Percentiles rank a stretch among this genome's conserved stretches.
Conservation (phyloP, 1,140 invertebrate genomes). For the Oncopodura yosiiana region DNA sequence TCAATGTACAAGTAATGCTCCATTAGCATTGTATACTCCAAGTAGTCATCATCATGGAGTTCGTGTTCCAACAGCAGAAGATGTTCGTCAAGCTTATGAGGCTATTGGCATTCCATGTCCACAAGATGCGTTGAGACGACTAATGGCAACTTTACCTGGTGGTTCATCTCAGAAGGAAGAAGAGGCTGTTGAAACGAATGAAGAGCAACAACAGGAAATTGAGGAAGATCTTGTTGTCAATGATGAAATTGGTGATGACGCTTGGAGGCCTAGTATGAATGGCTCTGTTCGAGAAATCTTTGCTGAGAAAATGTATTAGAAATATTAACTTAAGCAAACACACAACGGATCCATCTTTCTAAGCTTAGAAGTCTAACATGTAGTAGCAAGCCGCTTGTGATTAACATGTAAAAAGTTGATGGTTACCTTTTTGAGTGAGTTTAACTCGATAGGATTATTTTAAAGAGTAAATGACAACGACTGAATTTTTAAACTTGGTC, state of each 20-base stretch:
- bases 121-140: constrained; percentile 2
- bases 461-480: too few relatives aligned
- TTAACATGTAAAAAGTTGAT: too few relatives aligned
- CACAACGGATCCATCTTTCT: too few relatives aligned
- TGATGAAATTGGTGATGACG: background rate
- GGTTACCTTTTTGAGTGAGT: too few relatives aligned
- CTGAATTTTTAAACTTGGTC: too few relatives aligned
- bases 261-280: background rate
- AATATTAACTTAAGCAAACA: background rate
- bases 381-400: too few relatives aligned
- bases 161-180: background rate
- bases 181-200: background rate
- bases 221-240: background rate
- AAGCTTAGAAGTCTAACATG: too few relatives aligned
- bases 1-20: background rate
- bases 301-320: background rate
- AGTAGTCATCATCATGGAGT: background rate
- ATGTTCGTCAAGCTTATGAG: constrained; percentile 21
- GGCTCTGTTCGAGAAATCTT: background rate
- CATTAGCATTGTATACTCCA: background rate
- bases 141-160: constrained; percentile 19
- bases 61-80: constrained; percentile 11
- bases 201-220: constrained; percentile 1
- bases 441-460: too few relatives aligned
- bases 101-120: constrained; percentile 18